Evolutionary conservation across 2,113 vertebrate genomes (phyloP), one percentile per base, ranked within the genome.

Genomic region (Cebus imitator): DNA sequence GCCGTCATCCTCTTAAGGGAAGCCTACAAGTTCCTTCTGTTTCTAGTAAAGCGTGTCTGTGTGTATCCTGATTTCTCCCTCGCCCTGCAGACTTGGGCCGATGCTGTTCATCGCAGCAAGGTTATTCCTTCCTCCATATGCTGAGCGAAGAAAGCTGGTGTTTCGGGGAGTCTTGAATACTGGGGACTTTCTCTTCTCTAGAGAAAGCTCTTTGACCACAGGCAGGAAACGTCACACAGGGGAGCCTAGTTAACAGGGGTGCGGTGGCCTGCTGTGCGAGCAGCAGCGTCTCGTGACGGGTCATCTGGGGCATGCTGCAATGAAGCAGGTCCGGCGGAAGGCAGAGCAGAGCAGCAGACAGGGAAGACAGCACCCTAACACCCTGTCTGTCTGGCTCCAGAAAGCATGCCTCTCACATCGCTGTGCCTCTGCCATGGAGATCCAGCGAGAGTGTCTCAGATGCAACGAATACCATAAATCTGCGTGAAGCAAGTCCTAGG

Each of bases 261-360:
- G 25, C n/a, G 14, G 40, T n/a, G 12, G 14, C 27, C 52, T 32
- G 27, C 61, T 64, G 27, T 32, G 27, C 61, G 30, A 0, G 27
- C 61, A 64, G 61, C 61, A 64, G 27, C 27, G 3, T n/a, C 66
- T 68, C 66, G 0, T 17, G 14, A 32, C 7, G 7, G 14, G 66
- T 68, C 66, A 3, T 58, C 0, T 2, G 0, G 2, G 43, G 61
- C 0, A 1, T 23, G 70, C 61, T 0, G 0, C 2, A 25, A 37
- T 1, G n/a, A 32, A 17, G n/a, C 17, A 0, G 5, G 43, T 35
- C 23, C 4, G 0, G 6, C 8, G 0, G 52, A 58, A 37, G 35
- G 52, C 23, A 50, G 30, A 57, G 4, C 21, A 37, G 30, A 45
- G 25, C 90, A 61, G 2, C 0, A 0, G 35, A 45, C 18, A 16